Evolutionary conservation across 2,797 vertebrate genomes (phyloP).

Genomic region (Cirrhinus mrigala): DNA sequence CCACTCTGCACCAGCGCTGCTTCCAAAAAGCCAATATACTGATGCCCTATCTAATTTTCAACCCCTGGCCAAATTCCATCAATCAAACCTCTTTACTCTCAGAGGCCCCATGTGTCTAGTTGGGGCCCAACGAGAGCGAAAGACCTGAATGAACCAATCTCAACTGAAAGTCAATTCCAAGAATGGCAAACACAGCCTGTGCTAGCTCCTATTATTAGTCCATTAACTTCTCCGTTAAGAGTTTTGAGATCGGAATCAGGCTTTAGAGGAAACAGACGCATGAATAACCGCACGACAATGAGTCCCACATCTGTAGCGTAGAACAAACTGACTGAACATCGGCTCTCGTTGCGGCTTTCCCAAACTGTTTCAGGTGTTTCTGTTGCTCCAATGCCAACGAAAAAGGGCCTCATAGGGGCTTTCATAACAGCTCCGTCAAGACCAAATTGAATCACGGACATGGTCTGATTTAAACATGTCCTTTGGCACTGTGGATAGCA

Average conservation of each 20-base stretch:
- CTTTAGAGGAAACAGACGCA: slow-evolving; percentile 36
- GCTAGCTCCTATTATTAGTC: slow-evolving; percentile 21
- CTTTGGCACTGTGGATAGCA: slow-evolving; percentile 39
- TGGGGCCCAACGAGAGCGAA: neutral
- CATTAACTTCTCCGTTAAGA: slow-evolving; percentile 40
- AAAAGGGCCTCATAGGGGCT: slow-evolving; percentile 44
- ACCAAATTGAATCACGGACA: slow-evolving; percentile 34
- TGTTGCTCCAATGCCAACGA: slow-evolving; percentile 37
- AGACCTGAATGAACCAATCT: slow-evolving; percentile 22
- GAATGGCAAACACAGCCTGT: slow-evolving; percentile 12
- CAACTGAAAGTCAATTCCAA: slow-evolving; percentile 12
- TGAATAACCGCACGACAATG: slow-evolving; percentile 17
- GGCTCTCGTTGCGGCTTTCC: slow-evolving; percentile 32
- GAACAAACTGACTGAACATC: slow-evolving; percentile 33
- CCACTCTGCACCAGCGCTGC: neutral
- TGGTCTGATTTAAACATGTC: slow-evolving; percentile 48
- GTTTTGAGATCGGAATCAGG: slow-evolving; percentile 35
- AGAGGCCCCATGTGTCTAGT: neutral
- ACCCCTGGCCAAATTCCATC: slow-evolving; percentile 23
- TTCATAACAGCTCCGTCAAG: slow-evolving; percentile 41
- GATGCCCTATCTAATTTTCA: slow-evolving; percentile 21
- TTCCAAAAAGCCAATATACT: slow-evolving; percentile 14
- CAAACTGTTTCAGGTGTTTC: slow-evolving; percentile 51
- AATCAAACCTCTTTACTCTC: slow-evolving; percentile 12
- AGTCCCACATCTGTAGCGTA: slow-evolving; percentile 42